A percentile compares a stretch with the other conserved stretches of the same genome.
These are phyloP conservation scores for Probosciger aterrimus DNA, from an alignment of 2,113 vertebrate species.

Conservation along the genomic window DNA sequence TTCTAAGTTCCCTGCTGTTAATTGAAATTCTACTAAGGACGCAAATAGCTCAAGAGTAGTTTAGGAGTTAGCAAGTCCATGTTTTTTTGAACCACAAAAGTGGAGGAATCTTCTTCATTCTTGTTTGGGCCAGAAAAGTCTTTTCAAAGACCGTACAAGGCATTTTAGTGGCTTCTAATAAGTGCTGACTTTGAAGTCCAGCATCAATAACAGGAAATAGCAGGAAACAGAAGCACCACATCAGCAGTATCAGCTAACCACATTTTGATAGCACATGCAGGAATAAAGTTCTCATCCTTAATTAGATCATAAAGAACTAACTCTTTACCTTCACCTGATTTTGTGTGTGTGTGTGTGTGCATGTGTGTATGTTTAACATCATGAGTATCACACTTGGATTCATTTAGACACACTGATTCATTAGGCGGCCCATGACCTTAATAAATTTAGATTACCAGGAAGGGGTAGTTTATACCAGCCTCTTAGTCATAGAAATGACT, in stretches of 20 bases:
- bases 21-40: background rate
- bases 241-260: constrained; percentile 32
- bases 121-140: background rate
- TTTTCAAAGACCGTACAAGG: background rate
- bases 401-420: constrained; percentile 37
- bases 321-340: background rate
- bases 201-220: constrained; percentile 23
- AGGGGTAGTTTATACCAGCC: constrained; percentile 37
- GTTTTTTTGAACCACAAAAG: background rate
- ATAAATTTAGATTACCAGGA: constrained; percentile 52
- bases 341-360: background rate
- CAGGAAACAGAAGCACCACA: constrained; percentile 27
- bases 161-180: constrained; percentile 27
- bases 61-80: background rate
- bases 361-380: background rate
- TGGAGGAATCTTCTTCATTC: background rate
- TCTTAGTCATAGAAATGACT: constrained; percentile 66
- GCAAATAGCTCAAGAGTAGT: background rate
- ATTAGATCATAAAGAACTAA: background rate
- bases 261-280: constrained; percentile 37
- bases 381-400: background rate
- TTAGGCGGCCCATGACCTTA: background rate
- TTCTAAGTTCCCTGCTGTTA: background rate
- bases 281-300: constrained; percentile 2
- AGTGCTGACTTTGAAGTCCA: background rate